Conservation (phyloP, 2,888 invertebrate species). For the Zhengitettix transpicula region DNA sequence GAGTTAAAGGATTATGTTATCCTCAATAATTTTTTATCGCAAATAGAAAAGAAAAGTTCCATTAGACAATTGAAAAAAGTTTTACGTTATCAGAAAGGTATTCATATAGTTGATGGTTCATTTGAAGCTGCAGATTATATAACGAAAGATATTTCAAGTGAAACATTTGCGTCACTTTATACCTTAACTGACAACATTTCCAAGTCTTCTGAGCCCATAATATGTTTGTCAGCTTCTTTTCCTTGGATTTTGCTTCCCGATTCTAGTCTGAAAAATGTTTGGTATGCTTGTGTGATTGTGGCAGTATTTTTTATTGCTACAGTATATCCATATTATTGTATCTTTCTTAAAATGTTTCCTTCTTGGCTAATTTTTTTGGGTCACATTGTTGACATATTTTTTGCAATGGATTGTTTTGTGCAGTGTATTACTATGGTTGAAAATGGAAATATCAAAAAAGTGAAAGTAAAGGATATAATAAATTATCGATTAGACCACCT, state of each 20-base stretch:
- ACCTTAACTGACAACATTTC: neutral
- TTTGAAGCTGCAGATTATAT: neutral
- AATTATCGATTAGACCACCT: conserved; percentile 29
- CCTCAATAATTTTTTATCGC: neutral
- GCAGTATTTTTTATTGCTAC: conserved; percentile 29
- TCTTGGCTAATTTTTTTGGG: conserved; percentile 26
- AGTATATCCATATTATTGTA: conserved; percentile 33
- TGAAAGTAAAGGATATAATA: conserved; percentile 25
- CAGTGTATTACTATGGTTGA: conserved; percentile 29
- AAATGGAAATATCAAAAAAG: conserved; percentile 16
- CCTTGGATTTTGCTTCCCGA: conserved; percentile 34
- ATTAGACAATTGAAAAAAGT: neutral
- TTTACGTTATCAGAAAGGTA: neutral
- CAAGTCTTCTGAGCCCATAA: neutral
- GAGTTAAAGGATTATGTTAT: neutral
- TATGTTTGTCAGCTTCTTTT: conserved; percentile 17
- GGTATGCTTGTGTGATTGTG: conserved; percentile 30
- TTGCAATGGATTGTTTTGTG: conserved; percentile 29
- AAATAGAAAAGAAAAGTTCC: neutral
- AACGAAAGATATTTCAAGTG: neutral
- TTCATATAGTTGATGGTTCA: neutral
- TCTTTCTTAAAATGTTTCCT: conserved; percentile 28
- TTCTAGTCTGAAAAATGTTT: conserved; percentile 29
- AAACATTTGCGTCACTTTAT: neutral
- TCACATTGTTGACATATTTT: conserved; percentile 25